phyloP scores from a whole-genome alignment of 1,140 invertebrate genomes.

The Psix sp. region DNA sequence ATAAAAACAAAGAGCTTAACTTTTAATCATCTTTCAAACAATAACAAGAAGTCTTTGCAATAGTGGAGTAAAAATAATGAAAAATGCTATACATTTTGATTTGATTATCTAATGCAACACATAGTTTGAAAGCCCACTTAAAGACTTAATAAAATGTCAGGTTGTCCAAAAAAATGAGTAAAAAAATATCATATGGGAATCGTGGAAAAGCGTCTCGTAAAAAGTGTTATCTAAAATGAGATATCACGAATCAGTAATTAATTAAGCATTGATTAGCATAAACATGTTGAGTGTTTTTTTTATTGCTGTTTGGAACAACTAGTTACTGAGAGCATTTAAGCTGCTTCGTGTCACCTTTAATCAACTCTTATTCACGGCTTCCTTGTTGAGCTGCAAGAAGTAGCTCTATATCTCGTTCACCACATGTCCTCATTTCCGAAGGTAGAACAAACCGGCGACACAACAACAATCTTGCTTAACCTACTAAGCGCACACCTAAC shows the following conservation, averaged over 20 bases:
- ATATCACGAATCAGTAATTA: constrained; percentile 3
- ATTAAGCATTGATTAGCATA: constrained; percentile 15
- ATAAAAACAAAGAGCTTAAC: too few species aligned
- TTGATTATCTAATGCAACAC: too few species aligned
- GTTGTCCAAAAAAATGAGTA: too few species aligned
- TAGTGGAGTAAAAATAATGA: too few species aligned
- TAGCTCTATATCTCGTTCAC: constrained; percentile 44
- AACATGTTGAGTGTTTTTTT: constrained; percentile 25
- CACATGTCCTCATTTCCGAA: constrained; percentile 53
- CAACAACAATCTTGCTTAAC: constrained; percentile 60
- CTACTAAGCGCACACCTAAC: constrained; percentile 43
- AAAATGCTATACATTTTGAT: too few species aligned
- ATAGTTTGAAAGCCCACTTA: too few species aligned
- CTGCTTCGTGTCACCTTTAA: constrained; percentile 39
- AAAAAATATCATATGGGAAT: constrained; percentile 1
- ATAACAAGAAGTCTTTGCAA: too few species aligned
- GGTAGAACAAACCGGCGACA: constrained; percentile 48
- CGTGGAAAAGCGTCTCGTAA: background rate
- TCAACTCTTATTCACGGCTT: constrained; percentile 45
- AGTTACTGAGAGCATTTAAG: constrained; percentile 34
- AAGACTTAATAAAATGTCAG: too few species aligned
- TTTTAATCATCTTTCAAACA: too few species aligned
- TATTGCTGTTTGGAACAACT: constrained; percentile 19
- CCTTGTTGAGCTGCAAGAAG: constrained; percentile 29
- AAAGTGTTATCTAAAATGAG: constrained; percentile 5